Base-by-base conservation (phyloP, 2,113 vertebrate genomes). In the Macquaria australasica region DNA sequence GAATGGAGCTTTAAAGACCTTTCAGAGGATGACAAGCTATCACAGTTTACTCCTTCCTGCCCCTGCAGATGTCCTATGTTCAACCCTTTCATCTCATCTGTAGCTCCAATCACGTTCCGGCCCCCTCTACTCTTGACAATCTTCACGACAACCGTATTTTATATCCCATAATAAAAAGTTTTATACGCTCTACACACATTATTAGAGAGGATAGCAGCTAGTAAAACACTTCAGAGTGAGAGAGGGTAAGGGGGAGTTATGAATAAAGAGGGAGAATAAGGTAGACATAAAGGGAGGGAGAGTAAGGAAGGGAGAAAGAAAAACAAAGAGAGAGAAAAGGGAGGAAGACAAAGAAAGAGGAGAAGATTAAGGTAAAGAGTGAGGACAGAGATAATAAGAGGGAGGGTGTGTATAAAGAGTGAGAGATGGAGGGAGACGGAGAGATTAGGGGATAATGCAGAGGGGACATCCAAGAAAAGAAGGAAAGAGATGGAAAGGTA, bases 201-300 rank as follows among this genome's bases (percentile, higher is more conserved):
- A 93, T 95, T 94, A 93, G 94, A 92, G 92, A 92, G 91, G 92
- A 93, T 93, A 93, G 94, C 92, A 92, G 94, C 93, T 93, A 92
- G 94, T 93, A 94, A 92, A 94, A 93, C 89, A 92, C 91, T 92
- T 91, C 86, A 87, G 91, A 86, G 86, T 80, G 82, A 87, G 87
- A 82, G 91, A 85, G 74, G 83, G 79, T 64, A 73, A 82, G 53
- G 71, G 73, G 86, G 88, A 89, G 87, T 91, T 89, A 89, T 89
- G 91, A 87, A 93, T 91, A 87, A 88, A 55, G 75, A 76, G 81
- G 60, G 50, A 70, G 83, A 39, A 68, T 81, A 81, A 56, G 66
- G 75, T 63, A 72, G 81, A 64, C 59, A 6, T 18, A 23, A 63
- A 64, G 34, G 41, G 41, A 69, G 62, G 64, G 73, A 59, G 55